Conservation (phyloP, 2,888 invertebrate genomes). For the Xylota sylvarum region DNA sequence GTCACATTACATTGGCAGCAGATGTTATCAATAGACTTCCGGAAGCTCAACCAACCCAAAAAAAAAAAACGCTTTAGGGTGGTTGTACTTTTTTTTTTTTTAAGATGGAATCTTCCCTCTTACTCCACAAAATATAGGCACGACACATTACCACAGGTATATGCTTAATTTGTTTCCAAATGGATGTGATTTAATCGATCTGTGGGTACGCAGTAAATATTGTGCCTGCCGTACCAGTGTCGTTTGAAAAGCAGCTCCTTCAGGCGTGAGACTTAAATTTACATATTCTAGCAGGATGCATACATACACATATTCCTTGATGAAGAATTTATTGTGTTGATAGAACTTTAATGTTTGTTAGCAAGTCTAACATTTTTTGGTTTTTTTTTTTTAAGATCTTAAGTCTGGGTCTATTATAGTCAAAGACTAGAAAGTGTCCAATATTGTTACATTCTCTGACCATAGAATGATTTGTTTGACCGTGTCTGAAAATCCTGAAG, state of each 20-base stretch:
- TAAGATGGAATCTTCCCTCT: neutral
- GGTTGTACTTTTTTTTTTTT: neutral
- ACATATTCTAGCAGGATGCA: neutral
- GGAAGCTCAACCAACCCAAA: neutral
- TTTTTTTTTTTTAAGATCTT: too few species aligned
- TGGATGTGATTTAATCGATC: constrained; percentile 2
- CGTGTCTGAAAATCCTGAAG: too few species aligned
- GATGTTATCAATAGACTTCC: neutral
- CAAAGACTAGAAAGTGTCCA: too few species aligned
- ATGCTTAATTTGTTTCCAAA: neutral
- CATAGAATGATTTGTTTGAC: too few species aligned
- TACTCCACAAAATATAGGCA: neutral
- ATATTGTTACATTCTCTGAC: too few species aligned
- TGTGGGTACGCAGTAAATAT: neutral
- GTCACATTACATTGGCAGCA: neutral
- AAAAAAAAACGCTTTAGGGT: neutral
- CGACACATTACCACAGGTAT: neutral
- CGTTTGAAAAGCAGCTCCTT: neutral
- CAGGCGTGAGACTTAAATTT: neutral
- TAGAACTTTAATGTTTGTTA: neutral
- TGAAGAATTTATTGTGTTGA: neutral
- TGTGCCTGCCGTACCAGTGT: neutral
- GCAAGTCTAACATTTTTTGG: too few species aligned
- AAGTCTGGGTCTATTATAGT: too few species aligned
- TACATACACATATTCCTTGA: neutral